These are phyloP conservation scores for Delphinapterus leucas DNA, from an alignment of 2,113 vertebrate genomes.

Conservation along the genomic window DNA sequence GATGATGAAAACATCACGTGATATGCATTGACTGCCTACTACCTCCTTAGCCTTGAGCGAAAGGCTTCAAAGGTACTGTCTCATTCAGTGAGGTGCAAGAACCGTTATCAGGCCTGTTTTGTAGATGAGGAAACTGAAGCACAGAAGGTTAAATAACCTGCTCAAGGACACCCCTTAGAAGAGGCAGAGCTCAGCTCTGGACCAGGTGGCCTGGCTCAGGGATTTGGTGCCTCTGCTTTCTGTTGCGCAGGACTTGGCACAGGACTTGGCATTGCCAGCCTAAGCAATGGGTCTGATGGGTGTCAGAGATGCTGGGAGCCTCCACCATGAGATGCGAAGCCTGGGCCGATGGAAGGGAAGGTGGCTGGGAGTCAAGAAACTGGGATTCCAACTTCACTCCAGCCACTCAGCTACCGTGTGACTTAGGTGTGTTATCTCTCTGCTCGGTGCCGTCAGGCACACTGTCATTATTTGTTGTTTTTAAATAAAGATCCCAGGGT, in stretches of 20 bases:
- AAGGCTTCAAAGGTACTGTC: not conserved
- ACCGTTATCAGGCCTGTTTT: not conserved
- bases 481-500: not conserved
- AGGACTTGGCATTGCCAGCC: not conserved
- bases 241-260: too few species aligned
- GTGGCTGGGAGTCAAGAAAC: not conserved
- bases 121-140: not conserved
- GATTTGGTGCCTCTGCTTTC: not conserved
- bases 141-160: not conserved
- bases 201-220: not conserved
- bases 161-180: not conserved
- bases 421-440: not conserved
- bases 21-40: too few species aligned
- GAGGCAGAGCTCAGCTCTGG: not conserved
- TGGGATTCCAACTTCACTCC: not conserved
- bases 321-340: rapidly evolving
- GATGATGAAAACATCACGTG: not conserved
- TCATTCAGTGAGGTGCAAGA: not conserved
- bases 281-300: not conserved
- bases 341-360: not conserved
- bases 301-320: not conserved
- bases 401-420: not conserved
- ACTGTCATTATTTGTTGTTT: not conserved
- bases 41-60: not conserved
- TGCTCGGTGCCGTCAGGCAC: not conserved